phyloP scores from a whole-genome alignment of 2,797 vertebrate genomes.

The Catostomus latipinnis region DNA sequence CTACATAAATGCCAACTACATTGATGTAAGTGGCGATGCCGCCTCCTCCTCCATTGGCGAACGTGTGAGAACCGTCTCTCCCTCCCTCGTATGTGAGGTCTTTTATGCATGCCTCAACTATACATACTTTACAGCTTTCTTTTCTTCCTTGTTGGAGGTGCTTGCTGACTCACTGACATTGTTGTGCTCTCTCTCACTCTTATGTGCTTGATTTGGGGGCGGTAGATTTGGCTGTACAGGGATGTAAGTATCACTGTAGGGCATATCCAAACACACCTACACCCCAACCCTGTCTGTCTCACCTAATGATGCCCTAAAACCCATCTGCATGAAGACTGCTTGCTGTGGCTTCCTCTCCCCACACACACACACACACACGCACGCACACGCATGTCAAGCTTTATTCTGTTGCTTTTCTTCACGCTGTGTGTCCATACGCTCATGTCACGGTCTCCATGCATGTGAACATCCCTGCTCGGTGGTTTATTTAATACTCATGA shows the following conservation, averaged over 20 bases:
- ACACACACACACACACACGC: neutral
- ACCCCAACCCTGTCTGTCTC: constrained; percentile 9
- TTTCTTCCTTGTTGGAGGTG: constrained; percentile 84
- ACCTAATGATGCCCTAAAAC: constrained; percentile 18
- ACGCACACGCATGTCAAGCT: constrained; percentile 19
- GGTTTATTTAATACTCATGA: constrained; percentile 10
- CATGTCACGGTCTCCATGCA: constrained; percentile 51
- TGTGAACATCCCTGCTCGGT: constrained; percentile 34
- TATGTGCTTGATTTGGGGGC: constrained; percentile 99
- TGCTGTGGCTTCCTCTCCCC: neutral
- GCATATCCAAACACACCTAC: constrained; percentile 54
- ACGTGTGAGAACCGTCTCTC: constrained; percentile 73
- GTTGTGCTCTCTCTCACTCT: constrained; percentile 99
- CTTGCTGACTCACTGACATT: constrained; percentile 98
- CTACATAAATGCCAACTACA: constrained; percentile 99
- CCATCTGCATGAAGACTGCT: no score
- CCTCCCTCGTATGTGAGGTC: constrained; percentile 87
- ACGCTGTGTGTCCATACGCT: constrained; percentile 4
- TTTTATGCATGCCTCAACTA: constrained; percentile 87
- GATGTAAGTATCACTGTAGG: constrained; percentile 99
- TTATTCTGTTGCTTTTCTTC: constrained; percentile 57
- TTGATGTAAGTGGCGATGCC: constrained; percentile 96
- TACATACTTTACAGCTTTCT: constrained; percentile 85
- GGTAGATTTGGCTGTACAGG: constrained; percentile 99
- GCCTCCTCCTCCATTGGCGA: constrained; percentile 83